Base-by-base conservation (phyloP, 2,113 vertebrate species). In the Rhadina sibilatrix region DNA sequence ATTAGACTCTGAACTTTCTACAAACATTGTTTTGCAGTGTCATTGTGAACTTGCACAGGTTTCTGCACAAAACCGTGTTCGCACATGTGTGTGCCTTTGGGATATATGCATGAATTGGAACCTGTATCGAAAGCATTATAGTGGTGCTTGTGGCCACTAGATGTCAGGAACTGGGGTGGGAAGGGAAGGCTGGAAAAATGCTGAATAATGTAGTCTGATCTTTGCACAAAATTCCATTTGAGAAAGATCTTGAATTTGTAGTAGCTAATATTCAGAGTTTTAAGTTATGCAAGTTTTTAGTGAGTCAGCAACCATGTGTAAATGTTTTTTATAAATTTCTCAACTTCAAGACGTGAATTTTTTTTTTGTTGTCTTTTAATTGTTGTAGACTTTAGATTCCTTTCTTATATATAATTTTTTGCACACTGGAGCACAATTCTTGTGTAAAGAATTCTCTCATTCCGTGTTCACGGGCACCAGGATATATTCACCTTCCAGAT, bases 391-490 rank as follows among this genome's bases (percentile, higher is more conserved):
- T 97, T 96, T 74, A 89, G 81, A 96, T 96, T 97, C 93, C 96
- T 98, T 98, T 96, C 97, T 96, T 97, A 95, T 97, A 59, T 97
- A 91, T 95, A 91, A 75, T 80, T 93, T 97, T 98, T 97, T 98
- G 97, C 97, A 98, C 98, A 98, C 96, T 97, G 96, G 97, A 98
- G 97, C 98, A 98, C 98, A 98, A 97, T 97, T 96, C 97, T 97
- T 97, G 97, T 97, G 96, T 97, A 97, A 97, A 98, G 87, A 97
- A 96, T 96, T 96, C 91, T 97, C 96, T 97, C 98, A 98, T 98
- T 98, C 98, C 98, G 97, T 98, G 92, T 97, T 92, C 92, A 95
- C 31, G 86, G 96, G 97, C 97, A 97, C 97, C 96, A 96, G 95
- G 97, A 96, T 97, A 95, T 97, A 97, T 96, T 98, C 97, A 97